Evolutionary conservation across 53 echinoderm and acorn worm species (phyloP), one percentile per base, ranked within the genome.

Genomic region (Arbacia lixula): DNA sequence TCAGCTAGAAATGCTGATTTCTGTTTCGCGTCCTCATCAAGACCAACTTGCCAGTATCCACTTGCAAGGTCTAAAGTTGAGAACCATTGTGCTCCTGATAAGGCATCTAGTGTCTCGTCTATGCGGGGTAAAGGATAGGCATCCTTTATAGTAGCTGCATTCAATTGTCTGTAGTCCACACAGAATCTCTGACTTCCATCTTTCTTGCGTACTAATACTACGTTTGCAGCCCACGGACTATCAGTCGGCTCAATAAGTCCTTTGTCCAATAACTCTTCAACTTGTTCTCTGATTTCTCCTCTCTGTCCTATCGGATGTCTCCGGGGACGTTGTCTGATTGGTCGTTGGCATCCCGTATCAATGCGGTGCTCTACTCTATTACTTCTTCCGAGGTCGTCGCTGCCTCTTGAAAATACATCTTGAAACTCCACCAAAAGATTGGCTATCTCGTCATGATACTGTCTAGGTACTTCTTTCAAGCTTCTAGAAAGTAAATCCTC

Each of bases 1-100:
- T n/a, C n/a, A n/a, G n/a, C n/a, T n/a, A n/a, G n/a, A n/a, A n/a
- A n/a, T n/a, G n/a, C n/a, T n/a, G n/a, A n/a, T n/a, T n/a, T n/a
- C n/a, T n/a, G n/a, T n/a, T n/a, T n/a, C n/a, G n/a, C n/a, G n/a
- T n/a, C n/a, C n/a, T n/a, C n/a, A n/a, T n/a, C n/a, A n/a, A n/a
- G n/a, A n/a, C n/a, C n/a, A n/a, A n/a, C n/a, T 42, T 68, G 68
- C 68, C 68, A 68, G 20, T 68, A 68, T 4, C 68, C 38, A 38
- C 68, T 68, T 6, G 68, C 68, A 12, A 68, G 39, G 27, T 35
- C 68, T 35, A 68, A 68, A 16, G 68, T 68, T 35, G 68, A 68
- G 40, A 57, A 57, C 58, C 58, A 57, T 6, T 21, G 5, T 12
- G 58, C 58, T 5, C 58, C 58, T 57, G 58, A 68, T 38, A 68